phyloP scores from a whole-genome alignment of 2,797 vertebrate genomes.

The Sebastes wilsoni region DNA sequence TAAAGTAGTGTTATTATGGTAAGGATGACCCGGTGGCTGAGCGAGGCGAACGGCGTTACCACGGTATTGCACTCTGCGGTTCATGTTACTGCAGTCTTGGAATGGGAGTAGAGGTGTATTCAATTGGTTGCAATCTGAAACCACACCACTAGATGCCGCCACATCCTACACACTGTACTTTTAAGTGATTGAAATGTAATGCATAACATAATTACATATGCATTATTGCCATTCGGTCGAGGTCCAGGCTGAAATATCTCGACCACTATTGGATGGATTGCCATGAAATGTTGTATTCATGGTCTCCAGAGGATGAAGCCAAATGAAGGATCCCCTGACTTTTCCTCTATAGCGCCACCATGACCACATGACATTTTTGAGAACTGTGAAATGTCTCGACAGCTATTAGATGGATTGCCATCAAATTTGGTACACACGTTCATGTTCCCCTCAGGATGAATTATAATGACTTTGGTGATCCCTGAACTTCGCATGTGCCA shows the following conservation, averaged over 20 bases:
- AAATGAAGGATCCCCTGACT: background rate
- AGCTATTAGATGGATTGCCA: background rate
- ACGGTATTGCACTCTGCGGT: no score
- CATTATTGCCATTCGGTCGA: background rate
- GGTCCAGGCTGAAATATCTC: background rate
- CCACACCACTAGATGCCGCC: no score
- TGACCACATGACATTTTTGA: background rate
- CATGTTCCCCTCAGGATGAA: background rate
- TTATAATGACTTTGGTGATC: background rate
- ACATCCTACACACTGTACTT: no score
- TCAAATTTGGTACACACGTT: background rate
- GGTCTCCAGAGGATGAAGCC: background rate
- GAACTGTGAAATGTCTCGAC: background rate
- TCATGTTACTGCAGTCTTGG: no score
- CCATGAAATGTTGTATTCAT: background rate
- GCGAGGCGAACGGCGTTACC: no score
- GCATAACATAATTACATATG: background rate
- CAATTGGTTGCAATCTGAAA: no score
- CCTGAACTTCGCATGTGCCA: background rate
- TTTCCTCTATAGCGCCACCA: background rate
- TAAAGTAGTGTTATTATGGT: no score
- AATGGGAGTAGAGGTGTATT: rapidly evolving
- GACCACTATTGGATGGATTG: background rate
- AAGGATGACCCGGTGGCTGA: no score
- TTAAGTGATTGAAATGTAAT: background rate